Base-by-base conservation (phyloP, 2,113 vertebrate species). In the Orcinus orca region DNA sequence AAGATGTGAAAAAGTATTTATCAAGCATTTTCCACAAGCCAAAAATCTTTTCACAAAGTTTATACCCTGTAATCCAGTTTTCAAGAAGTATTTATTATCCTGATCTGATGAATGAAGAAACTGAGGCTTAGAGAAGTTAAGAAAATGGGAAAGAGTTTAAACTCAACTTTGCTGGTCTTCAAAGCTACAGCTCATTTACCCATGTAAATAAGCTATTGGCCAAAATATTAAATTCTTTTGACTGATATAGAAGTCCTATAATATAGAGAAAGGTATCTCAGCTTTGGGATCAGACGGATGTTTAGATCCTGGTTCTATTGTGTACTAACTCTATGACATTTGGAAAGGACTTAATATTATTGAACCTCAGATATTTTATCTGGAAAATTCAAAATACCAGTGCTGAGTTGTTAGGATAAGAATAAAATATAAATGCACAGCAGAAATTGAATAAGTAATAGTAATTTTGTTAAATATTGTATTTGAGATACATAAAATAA, bases 201-300 rank as follows among this genome's bases (percentile, higher is more conserved):
- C 33, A 55, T 31, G 17, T 94, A 41, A 47, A 41, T 20, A 38
- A 62, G 15, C 55, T 76, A n/a, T 21, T 74, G 26, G 8, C 53
- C 33, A 88, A 89, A 93, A 85, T 60, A 38, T 21, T 82, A 81
- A 63, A 70, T 92, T 96, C 26, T 93, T 83, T 65, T 88, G 81
- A 41, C 25, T 76, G 38, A 70, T 29, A 65, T 4, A n/a, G n/a
- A 62, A 63, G 25, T 14, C 17, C 53, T 93, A 3, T 21, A 76
- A 33, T 15, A 25, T 15, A 63, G 63, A 63, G 11, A 79, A 95
- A 92, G 17, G 12, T 33, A 0, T 38, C 47, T 67, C 47, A 31
- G 18, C 73, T 84, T 83, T 12, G 76, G 21, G 71, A 29, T 55
- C 68, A 92, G 25, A n/a, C 5, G 63, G 60, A 86, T 63, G 10